Conservation (phyloP, 64 coral and sea anemone genomes). For the Cladopsammia gracilis region DNA sequence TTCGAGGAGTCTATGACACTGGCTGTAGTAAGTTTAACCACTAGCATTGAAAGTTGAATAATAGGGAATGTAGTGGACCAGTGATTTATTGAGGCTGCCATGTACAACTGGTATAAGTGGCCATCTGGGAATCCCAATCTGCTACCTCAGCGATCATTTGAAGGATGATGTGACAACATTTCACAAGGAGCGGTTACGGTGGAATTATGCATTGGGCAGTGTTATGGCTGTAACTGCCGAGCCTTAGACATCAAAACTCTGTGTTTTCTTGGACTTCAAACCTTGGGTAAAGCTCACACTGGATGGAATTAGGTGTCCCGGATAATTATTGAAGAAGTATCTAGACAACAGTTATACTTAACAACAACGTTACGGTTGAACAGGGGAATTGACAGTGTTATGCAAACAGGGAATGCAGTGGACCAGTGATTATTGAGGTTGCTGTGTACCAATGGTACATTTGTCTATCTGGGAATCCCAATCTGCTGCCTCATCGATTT, state of each 20-base stretch:
- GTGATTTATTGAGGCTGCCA: constrained; percentile 33
- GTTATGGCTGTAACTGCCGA: background rate
- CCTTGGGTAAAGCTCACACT: background rate
- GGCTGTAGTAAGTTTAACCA: constrained; percentile 8
- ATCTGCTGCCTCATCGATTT: too few relatives aligned
- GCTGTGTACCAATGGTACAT: too few relatives aligned
- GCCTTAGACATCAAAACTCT: too few relatives aligned
- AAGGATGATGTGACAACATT: constrained; percentile 54
- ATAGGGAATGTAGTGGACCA: constrained; percentile 17
- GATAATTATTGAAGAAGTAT: background rate
- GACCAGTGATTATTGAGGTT: too few relatives aligned
- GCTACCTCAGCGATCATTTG: background rate
- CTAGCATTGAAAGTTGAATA: constrained; percentile 60
- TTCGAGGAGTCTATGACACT: constrained; percentile 2
- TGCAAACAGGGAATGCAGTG: too few relatives aligned
- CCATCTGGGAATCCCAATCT: background rate
- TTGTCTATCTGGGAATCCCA: too few relatives aligned
- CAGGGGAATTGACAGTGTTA: too few relatives aligned
- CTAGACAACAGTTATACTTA: background rate
- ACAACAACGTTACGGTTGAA: background rate
- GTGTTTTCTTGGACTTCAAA: background rate
- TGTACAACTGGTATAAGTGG: background rate
- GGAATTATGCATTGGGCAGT: constrained; percentile 60
- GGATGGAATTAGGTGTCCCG: background rate
- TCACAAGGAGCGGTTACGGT: background rate